Base-by-base conservation (phyloP, 2,113 vertebrate species). In the Pangasianodon hypophthalmus region DNA sequence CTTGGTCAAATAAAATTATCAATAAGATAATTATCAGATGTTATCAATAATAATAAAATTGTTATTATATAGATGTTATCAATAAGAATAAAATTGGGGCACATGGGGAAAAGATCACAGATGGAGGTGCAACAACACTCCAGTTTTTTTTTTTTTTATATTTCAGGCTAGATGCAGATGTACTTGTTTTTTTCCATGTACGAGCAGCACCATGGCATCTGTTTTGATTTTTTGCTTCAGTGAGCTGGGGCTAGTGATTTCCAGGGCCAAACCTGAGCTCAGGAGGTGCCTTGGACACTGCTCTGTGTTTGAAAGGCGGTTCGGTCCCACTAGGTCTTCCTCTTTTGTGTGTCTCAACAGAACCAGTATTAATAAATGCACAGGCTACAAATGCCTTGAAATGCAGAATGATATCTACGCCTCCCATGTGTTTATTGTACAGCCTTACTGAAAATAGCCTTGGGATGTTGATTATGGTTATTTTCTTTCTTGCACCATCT, bases 401-500 rank as follows among this genome's bases (percentile, higher is more conserved):
- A 58, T 71, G 69, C 52, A 90, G 73, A 56, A 92, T 64, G 37
- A 85, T 73, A 80, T 92, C 89, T 19, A 87, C 41, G 1, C 89
- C 85, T 19, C 87, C 84, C 89, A 90, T 89, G 58, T 92, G 84
- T 64, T 62, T 54, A 67, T 88, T 88, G 58, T 84, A 71, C 60
- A 84, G 26, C 46, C 29, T 41, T 52, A 77, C 24, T 71, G 60
- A 64, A 50, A 71, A 50, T 58, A 79, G 58, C 54, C 29, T 87
- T n/a, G 9, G 77, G 48, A 87, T 87, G 44, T 69, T 87, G 48
- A 48, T 41, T 26, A 86, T 82, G 29, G n/a, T 81, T 41, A 24
- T 67, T 62, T 67, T 92, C 81, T 67, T 86, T 91, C 69, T 90
- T 92, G 62, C 13, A 16, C 90, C 85, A 89, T 89, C 86, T 89